phyloP scores from a whole-genome alignment of 2,888 invertebrate genomes.

The Oxyteleia sp. region DNA sequence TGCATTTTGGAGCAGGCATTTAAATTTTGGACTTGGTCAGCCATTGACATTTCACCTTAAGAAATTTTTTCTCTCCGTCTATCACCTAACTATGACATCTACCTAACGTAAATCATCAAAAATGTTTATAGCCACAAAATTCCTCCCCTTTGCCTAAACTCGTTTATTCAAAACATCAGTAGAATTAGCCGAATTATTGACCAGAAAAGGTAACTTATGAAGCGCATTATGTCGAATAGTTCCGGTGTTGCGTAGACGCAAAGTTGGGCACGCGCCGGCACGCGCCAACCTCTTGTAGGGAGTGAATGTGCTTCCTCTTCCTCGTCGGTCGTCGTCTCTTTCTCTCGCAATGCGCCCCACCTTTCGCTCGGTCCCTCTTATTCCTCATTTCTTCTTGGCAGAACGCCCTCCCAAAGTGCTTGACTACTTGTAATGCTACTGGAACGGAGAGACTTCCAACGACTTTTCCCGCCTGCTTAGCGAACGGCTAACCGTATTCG shows the following conservation, averaged over 20 bases:
- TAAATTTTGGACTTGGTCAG: too few species aligned
- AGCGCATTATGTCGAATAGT: conserved; percentile 64
- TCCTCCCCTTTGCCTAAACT: neutral
- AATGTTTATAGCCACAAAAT: too few species aligned
- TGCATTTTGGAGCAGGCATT: too few species aligned
- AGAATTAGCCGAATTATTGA: conserved; percentile 22
- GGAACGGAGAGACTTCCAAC: conserved; percentile 70
- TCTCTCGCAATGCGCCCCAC: conserved; percentile 58
- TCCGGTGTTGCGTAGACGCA: conserved; percentile 59
- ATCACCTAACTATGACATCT: too few species aligned
- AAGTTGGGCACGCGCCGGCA: conserved; percentile 75
- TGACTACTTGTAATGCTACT: conserved; percentile 73
- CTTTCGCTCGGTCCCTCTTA: conserved; percentile 60
- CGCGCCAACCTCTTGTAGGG: conserved; percentile 68
- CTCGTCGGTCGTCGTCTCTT: conserved; percentile 50
- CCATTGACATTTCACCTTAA: too few species aligned
- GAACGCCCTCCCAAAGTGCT: conserved; percentile 74
- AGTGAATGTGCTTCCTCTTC: conserved; percentile 68
- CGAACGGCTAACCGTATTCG: conserved; percentile 58
- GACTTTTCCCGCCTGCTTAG: conserved; percentile 72
- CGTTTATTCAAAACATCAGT: neutral
- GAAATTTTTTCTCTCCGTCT: too few species aligned
- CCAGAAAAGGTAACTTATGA: conserved; percentile 46
- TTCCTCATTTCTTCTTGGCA: conserved; percentile 65
- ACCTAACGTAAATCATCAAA: too few species aligned